Base-by-base conservation (phyloP, 1,140 invertebrate species). In the Drosophila obscura region DNA sequence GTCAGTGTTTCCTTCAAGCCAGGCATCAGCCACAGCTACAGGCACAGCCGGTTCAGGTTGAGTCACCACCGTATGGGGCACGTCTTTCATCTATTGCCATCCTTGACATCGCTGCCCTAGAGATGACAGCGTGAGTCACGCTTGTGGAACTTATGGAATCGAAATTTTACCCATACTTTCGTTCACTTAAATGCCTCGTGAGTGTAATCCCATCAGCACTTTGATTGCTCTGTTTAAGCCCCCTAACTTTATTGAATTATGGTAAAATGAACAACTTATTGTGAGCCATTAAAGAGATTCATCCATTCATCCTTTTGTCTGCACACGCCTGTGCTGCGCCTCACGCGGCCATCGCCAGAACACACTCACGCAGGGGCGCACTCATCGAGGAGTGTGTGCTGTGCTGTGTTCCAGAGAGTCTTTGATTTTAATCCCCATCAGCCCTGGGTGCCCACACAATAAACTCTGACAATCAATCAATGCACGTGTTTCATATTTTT, bases 401-500 rank as follows among this genome's bases (percentile, higher is more conserved):
- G 50, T 16, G 5, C 11, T 8, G 15, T 8, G 11, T 24, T 35
- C 31, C 31, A 9, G 8, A 31, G 31, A 31, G 31, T 41, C 66
- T 68, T 64, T 57, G n/a, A 52, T 43, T 35, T 19, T 69, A 69
- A 69, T 49, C 51, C 66, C 66, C 63, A 11, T 26, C n/a, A 16
- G 31, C 43, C 19, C 16, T 19, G 35, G 48, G 13, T 41, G 35
- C 48, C 44, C 49, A 44, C 44, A 72, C 65, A 77, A 61, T 62
- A 81, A 60, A 57, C 66, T 28, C 35, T 62, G 79, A 74, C 83
- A 79, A 87, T 87, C 83, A 87, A 87, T 87, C 83, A 87, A 80
- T 89, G 80, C 49, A 55, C 55, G 50, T 65, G 45, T 44, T 73
- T 74, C 43, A 60, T 75, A 44, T 41, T 80, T 77, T 85, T 85